A percentile compares a stretch with the other conserved stretches of the same genome.
Conservation (phyloP, 2,888 invertebrate genomes). For the Rhamnusium bicolor region DNA sequence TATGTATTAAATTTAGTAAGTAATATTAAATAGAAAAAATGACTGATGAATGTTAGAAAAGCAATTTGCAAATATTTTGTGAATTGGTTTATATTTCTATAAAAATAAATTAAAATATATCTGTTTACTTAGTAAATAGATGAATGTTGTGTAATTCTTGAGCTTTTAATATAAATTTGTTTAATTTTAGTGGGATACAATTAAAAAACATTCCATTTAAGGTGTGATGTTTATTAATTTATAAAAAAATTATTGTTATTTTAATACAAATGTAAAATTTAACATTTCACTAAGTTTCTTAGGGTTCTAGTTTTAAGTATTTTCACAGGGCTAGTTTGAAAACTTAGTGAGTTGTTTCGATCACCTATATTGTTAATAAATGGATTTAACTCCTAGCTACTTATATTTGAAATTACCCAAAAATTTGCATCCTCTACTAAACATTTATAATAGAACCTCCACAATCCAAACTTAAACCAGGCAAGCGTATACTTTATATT, state of each 20-base stretch:
- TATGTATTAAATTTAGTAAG: conserved; percentile 42
- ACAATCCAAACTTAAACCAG: too few species aligned
- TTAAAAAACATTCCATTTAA: conserved; percentile 32
- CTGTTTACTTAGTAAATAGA: conserved; percentile 59
- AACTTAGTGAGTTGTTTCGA: conserved; percentile 31
- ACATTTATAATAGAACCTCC: too few species aligned
- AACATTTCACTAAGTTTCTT: conserved; percentile 32
- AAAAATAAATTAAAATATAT: conserved; percentile 47
- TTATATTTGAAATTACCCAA: too few species aligned
- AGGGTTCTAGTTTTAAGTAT: conserved; percentile 19
- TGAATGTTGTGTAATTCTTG: conserved; percentile 57
- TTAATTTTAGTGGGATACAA: conserved; percentile 50
- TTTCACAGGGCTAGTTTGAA: conserved; percentile 14
- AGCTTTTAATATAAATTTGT: conserved; percentile 57
- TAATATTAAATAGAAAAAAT: conserved; percentile 48
- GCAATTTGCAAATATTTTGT: conserved; percentile 63
- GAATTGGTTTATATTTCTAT: conserved; percentile 64
- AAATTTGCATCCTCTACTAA: too few species aligned
- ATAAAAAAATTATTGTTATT: conserved; percentile 32
- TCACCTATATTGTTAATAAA: conserved; percentile 58
- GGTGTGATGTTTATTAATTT: conserved; percentile 31
- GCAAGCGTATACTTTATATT: too few species aligned
- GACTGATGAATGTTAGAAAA: conserved; percentile 64
- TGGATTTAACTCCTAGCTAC: conserved; percentile 38
- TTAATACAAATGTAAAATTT: conserved; percentile 24